Conservation (phyloP, 1,140 invertebrate species). For the Drosophila lacteicornis region DNA sequence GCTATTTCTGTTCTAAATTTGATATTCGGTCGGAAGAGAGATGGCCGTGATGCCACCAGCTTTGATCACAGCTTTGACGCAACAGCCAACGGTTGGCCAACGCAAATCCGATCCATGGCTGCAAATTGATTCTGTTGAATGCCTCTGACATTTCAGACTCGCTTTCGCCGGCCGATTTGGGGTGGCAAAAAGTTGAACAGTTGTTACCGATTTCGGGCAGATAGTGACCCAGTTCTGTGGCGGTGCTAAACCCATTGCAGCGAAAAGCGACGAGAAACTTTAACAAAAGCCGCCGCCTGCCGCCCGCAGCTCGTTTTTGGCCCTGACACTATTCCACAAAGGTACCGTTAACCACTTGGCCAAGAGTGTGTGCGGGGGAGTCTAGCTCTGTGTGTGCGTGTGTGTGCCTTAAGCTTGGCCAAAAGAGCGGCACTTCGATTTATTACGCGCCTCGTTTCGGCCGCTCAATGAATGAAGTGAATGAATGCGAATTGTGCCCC, state of each 20-base stretch:
- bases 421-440: slow-evolving; percentile 49
- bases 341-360: slow-evolving; percentile 38
- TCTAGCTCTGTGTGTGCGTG: slow-evolving; percentile 13
- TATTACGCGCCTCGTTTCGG: slow-evolving; percentile 50
- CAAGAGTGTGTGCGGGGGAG: slow-evolving; percentile 11
- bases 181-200: slow-evolving; percentile 56
- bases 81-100: neutral
- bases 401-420: slow-evolving; percentile 53
- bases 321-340: slow-evolving; percentile 65
- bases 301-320: slow-evolving; percentile 32
- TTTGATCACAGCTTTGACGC: neutral
- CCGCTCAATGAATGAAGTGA: slow-evolving; percentile 53
- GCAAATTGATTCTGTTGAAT: slow-evolving; percentile 37
- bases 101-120: slow-evolving; percentile 15
- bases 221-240: slow-evolving; percentile 72
- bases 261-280: slow-evolving; percentile 28
- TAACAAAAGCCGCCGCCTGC: slow-evolving; percentile 30
- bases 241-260: slow-evolving; percentile 32
- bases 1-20: neutral
- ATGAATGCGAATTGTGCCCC: slow-evolving; percentile 39
- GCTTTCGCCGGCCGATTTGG: neutral
- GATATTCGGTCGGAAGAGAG: neutral
- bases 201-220: slow-evolving; percentile 55
- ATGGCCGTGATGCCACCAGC: neutral
- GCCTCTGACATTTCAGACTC: slow-evolving; percentile 25